Evolutionary conservation across 1,140 invertebrate genomes (phyloP).

Genomic region (Cataglyphis hispanica): DNA sequence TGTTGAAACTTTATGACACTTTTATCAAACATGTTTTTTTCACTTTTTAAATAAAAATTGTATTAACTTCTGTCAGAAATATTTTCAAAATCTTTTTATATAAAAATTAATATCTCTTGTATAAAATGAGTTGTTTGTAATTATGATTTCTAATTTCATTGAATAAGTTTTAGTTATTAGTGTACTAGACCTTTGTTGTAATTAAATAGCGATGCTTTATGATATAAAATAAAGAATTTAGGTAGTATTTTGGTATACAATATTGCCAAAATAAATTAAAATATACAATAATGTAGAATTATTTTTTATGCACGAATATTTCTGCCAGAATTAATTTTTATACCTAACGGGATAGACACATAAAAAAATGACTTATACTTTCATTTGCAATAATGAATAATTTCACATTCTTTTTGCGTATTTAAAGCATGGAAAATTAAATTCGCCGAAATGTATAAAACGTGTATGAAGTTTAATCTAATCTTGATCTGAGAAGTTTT

Average conservation of each 20-base stretch:
- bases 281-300: not conserved
- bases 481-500: not conserved
- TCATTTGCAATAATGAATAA: not conserved
- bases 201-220: not conserved
- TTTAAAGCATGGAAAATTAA: not conserved
- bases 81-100: not conserved
- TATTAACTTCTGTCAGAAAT: not conserved
- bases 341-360: not conserved
- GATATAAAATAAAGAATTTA: not conserved
- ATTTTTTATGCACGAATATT: constrained; percentile 13
- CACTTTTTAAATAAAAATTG: not conserved
- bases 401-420: not conserved
- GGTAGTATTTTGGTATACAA: not conserved
- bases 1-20: constrained; percentile 13
- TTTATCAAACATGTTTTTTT: not conserved
- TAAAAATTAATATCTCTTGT: constrained; percentile 1
- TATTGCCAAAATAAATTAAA: not conserved
- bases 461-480: not conserved
- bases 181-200: not conserved
- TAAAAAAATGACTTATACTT: not conserved
- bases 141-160: not conserved
- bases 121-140: not conserved
- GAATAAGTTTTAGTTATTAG: not conserved
- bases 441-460: not conserved
- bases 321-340: not conserved